These are phyloP conservation scores for Tolypeutes matacus DNA, from an alignment of 2,797 vertebrate species.

Conservation along the genomic window DNA sequence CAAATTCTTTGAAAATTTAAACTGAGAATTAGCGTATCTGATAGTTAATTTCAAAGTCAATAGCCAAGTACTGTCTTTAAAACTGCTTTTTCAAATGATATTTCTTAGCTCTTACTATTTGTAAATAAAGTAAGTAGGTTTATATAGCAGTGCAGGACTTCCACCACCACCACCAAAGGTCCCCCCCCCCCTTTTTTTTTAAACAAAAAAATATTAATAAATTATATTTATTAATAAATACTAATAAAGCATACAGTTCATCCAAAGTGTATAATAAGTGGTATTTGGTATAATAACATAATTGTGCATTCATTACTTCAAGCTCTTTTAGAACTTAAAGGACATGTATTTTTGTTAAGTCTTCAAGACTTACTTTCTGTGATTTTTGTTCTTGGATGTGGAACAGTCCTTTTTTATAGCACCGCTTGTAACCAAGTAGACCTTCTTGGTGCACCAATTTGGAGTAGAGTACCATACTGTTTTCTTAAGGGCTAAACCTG, in stretches of 20 bases:
- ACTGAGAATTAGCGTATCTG: not conserved
- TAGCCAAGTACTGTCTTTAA: not conserved
- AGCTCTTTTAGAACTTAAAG: not conserved
- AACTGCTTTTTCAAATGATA: slow-evolving; percentile 28
- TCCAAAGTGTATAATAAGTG: no score
- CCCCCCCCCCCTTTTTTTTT: no score
- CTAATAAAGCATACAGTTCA: no score
- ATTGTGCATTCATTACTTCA: no score
- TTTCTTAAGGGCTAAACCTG: not conserved
- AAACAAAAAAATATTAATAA: no score
- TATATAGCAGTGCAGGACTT: not conserved
- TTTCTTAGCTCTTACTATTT: not conserved
- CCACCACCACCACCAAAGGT: no score
- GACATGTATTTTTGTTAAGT: not conserved
- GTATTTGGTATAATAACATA: no score
- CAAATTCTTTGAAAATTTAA: not conserved
- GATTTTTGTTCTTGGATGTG: not conserved
- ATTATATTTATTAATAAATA: no score
- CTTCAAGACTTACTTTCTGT: not conserved
- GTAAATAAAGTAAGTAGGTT: not conserved
- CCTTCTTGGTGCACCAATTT: not conserved
- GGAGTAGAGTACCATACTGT: not conserved
- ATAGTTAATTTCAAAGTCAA: not conserved
- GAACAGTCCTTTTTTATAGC: not conserved
- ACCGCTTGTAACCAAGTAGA: not conserved